These are phyloP conservation scores for Philopedon plagiatum DNA, from an alignment of 2,888 invertebrate species.

Conservation along the genomic window DNA sequence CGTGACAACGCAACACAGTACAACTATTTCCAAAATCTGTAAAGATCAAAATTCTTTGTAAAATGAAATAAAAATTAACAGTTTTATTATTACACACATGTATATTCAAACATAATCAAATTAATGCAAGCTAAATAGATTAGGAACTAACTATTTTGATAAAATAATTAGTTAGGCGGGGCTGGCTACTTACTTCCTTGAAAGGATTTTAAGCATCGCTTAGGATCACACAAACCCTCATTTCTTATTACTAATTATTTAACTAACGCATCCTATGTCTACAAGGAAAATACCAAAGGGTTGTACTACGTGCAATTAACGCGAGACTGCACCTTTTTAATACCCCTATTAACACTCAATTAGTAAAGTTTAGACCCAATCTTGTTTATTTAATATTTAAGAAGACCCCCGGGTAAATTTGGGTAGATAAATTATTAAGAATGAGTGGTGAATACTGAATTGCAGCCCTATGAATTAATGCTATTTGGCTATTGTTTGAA, in stretches of 20 bases:
- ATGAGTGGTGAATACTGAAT: not conserved
- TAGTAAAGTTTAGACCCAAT: conserved; percentile 5
- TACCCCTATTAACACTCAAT: conserved; percentile 28
- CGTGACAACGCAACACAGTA: too few relatives aligned
- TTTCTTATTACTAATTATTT: not conserved
- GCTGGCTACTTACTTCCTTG: too few relatives aligned
- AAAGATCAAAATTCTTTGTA: too few relatives aligned
- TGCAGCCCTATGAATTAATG: not conserved
- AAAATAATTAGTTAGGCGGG: too few relatives aligned
- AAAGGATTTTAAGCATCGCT: too few relatives aligned
- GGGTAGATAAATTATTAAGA: conserved; percentile 19
- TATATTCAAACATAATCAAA: too few relatives aligned
- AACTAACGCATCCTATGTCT: conserved; percentile 5
- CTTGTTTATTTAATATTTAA: conserved; percentile 27
- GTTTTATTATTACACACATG: too few relatives aligned
- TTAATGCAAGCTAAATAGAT: too few relatives aligned
- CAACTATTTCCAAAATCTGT: too few relatives aligned
- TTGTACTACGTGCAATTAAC: conserved; percentile 14
- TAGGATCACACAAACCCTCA: not conserved
- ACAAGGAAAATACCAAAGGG: conserved; percentile 4
- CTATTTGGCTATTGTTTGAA: too few relatives aligned
- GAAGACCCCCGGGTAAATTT: conserved; percentile 1
- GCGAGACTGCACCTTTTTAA: conserved; percentile 18
- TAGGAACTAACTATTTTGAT: too few relatives aligned
- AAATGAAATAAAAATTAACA: too few relatives aligned